Percentiles rank a stretch among this genome's conserved stretches.
Evolutionary conservation across 2,797 vertebrate species (phyloP).

Genomic region (Capromys pilorides): DNA sequence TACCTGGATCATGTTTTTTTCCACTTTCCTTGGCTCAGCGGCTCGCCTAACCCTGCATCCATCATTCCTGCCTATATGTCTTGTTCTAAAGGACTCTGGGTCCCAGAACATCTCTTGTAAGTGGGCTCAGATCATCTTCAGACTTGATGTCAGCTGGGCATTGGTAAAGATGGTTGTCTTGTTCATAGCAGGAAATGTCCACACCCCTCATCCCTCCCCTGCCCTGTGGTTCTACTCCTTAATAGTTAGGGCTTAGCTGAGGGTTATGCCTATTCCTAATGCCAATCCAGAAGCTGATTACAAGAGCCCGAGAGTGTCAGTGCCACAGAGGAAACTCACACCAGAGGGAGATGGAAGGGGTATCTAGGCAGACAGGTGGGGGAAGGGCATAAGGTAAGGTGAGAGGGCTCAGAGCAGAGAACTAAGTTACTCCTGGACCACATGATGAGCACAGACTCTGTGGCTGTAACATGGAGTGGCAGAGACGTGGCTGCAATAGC

Average conservation of each 20-base stretch:
- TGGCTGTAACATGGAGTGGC: background rate
- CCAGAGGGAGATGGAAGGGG: background rate
- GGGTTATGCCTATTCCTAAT: background rate
- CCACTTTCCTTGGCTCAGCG: background rate
- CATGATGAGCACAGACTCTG: background rate
- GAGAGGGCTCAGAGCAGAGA: background rate
- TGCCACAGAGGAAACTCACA: background rate
- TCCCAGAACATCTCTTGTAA: background rate
- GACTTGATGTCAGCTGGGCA: background rate
- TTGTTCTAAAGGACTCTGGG: background rate
- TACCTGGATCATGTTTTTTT: background rate
- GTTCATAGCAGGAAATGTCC: background rate
- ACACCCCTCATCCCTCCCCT: background rate
- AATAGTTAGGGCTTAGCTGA: background rate
- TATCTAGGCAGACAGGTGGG: background rate
- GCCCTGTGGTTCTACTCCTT: background rate
- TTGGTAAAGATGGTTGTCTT: background rate
- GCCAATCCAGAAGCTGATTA: background rate
- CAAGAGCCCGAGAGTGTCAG: background rate
- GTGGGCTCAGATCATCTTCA: background rate
- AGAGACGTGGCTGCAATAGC: background rate
- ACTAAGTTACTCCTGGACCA: background rate
- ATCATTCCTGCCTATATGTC: accelerated
- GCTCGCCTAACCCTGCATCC: background rate
- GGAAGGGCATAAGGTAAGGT: background rate